Evolutionary conservation across 2,113 vertebrate genomes (phyloP).

Genomic region (Oryzias melastigma): DNA sequence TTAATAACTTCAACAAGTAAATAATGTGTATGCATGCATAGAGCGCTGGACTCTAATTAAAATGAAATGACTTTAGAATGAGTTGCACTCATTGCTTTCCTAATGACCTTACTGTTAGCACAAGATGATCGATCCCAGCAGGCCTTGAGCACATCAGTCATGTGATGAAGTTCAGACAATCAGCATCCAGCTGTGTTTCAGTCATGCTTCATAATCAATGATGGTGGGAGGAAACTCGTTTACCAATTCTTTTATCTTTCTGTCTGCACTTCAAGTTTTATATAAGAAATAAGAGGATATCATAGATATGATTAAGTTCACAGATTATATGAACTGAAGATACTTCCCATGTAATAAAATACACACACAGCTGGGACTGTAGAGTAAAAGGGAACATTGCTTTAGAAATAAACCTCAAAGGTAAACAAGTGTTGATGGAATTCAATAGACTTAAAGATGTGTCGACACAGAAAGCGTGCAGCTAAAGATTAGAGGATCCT

Average conservation of each 20-base stretch:
- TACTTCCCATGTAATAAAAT: slow-evolving; percentile 4
- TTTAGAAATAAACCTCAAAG: slow-evolving; percentile 12
- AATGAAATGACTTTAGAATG: too few species aligned
- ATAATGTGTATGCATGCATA: too few species aligned
- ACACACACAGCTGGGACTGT: slow-evolving; percentile 3
- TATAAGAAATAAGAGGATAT: too few species aligned
- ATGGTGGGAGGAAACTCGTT: too few species aligned
- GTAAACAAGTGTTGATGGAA: slow-evolving; percentile 24
- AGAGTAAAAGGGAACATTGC: slow-evolving; percentile 16
- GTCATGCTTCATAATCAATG: too few species aligned
- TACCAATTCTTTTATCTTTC: too few species aligned
- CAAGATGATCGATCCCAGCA: too few species aligned
- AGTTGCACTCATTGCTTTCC: too few species aligned
- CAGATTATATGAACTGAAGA: slow-evolving; percentile 34
- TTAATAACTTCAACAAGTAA: too few species aligned
- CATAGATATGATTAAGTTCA: background rate
- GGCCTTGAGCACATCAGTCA: background rate
- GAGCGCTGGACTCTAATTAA: too few species aligned
- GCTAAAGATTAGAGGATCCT: slow-evolving; percentile 24
- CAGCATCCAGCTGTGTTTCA: background rate
- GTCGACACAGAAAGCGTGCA: slow-evolving; percentile 17
- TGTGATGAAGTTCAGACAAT: background rate
- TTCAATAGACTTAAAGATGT: slow-evolving; percentile 4
- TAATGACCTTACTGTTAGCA: too few species aligned
- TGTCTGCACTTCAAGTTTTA: too few species aligned